Evolutionary conservation across 2,888 invertebrate genomes (phyloP).

Genomic region (Caenorhabditis doughertyi): DNA sequence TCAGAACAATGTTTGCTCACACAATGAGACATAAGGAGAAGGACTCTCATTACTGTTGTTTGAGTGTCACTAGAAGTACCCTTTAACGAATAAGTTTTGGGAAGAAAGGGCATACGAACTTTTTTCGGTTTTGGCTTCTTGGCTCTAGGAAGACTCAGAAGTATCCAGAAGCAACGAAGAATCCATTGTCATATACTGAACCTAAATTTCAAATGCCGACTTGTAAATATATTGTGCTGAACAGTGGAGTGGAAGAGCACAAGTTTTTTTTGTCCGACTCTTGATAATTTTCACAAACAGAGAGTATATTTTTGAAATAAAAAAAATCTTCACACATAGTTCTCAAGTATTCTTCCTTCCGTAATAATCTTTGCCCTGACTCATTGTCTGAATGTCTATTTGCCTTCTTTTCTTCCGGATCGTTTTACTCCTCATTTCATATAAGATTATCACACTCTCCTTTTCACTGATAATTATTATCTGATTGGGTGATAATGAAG

Average conservation of each 20-base stretch:
- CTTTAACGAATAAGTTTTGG: neutral
- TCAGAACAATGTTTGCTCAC: constrained; percentile 25
- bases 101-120: neutral
- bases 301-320: too few relatives aligned
- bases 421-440: neutral
- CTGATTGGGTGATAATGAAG: constrained; percentile 19
- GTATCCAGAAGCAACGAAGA: too few relatives aligned
- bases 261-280: too few relatives aligned
- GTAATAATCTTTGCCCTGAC: neutral
- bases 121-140: neutral
- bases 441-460: constrained; percentile 12
- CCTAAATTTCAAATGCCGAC: too few relatives aligned
- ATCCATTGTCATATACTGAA: too few relatives aligned
- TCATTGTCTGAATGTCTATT: constrained; percentile 1
- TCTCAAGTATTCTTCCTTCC: neutral
- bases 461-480: constrained; percentile 8
- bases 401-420: neutral
- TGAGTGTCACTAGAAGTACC: constrained; percentile 8
- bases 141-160: too few relatives aligned
- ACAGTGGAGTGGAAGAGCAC: too few relatives aligned
- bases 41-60: constrained; percentile 28
- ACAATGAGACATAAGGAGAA: neutral
- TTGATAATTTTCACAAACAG: too few relatives aligned
- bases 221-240: too few relatives aligned
- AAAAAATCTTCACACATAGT: too few relatives aligned